Base-by-base conservation (phyloP, 2,113 vertebrate genomes). In the Sturnus vulgaris region DNA sequence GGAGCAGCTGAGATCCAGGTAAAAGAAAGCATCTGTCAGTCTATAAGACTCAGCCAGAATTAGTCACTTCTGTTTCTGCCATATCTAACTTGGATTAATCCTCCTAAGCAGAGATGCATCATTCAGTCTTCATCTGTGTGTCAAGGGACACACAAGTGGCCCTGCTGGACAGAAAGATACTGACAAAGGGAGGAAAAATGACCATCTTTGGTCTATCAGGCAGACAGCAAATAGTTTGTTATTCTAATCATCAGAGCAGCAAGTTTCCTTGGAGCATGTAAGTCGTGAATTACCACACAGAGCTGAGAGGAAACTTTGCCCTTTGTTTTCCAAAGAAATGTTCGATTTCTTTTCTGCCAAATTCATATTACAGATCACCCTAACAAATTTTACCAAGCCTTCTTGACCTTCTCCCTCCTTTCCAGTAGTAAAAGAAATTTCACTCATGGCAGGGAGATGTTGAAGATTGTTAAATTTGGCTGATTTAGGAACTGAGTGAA, bases 301-400 rank as follows among this genome's bases (percentile, higher is more conserved):
- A 78, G 97, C 92, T 44, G 49, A 88, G 75, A 94, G 92, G 91
- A 96, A 95, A 95, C 82, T 94, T 94, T 92, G 86, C 71, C 86
- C 94, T 97, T 97, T 96, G 91, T 89, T 90, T 97, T 96, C 95
- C 95, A 96, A 94, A 93, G 46, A 97, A 95, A 96, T 93, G 88
- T 95, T 96, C 88, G 55, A 86, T 97, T 97, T 82, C 65, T 92
- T 89, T 88, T 92, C 92, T 97, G 92, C 95, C 95, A 97, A 95
- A 95, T 88, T 85, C 73, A 23, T 78, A 75, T 86, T 96, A 49
- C 73, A 84, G 93, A 96, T 93, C 86, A 84, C 88, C 20, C 70
- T 91, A 88, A 89, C 86, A 95, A 96, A 88, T 91, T 97, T 97
- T 96, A 91, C 94, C 95, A 96, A 96, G 95, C 93, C 65, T 96